phyloP scores from a whole-genome alignment of 2,888 invertebrate species.

The Atethmia centrago region DNA sequence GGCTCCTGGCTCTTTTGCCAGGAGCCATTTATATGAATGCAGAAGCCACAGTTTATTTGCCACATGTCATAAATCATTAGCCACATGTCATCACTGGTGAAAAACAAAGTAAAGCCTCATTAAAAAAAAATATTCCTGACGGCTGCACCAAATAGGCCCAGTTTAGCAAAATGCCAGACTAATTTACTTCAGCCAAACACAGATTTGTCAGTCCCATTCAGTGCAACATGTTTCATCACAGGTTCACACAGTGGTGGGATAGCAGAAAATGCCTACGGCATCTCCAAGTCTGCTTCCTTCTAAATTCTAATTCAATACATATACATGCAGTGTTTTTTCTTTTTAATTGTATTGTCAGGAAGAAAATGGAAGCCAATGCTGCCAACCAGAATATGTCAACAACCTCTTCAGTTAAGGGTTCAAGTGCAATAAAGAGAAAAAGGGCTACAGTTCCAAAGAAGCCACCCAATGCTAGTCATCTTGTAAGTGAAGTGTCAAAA shows the following conservation, averaged over 20 bases:
- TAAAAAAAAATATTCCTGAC: not conserved
- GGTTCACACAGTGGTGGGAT: not conserved
- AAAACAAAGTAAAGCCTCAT: not conserved
- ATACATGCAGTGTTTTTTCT: not conserved
- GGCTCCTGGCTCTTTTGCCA: not conserved
- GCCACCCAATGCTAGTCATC: slow-evolving; percentile 80
- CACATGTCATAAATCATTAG: not conserved
- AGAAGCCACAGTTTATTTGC: not conserved
- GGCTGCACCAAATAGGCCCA: not conserved
- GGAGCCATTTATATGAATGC: no score
- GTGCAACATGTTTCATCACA: not conserved
- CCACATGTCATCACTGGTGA: not conserved
- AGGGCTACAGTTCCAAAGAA: slow-evolving; percentile 86
- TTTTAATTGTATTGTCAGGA: slow-evolving; percentile 73
- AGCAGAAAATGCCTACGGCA: not conserved
- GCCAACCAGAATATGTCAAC: slow-evolving; percentile 78
- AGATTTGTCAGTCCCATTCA: not conserved
- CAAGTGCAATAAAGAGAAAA: slow-evolving; percentile 86
- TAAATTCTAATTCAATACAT: not conserved
- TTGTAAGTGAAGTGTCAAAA: slow-evolving; percentile 73
- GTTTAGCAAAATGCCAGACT: not conserved
- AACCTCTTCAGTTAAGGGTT: slow-evolving; percentile 77
- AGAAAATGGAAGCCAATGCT: slow-evolving; percentile 85
- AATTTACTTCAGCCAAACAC: no score
- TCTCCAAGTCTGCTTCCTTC: not conserved